Conservation (phyloP, 2,888 invertebrate genomes). For the Meteorus colon region DNA sequence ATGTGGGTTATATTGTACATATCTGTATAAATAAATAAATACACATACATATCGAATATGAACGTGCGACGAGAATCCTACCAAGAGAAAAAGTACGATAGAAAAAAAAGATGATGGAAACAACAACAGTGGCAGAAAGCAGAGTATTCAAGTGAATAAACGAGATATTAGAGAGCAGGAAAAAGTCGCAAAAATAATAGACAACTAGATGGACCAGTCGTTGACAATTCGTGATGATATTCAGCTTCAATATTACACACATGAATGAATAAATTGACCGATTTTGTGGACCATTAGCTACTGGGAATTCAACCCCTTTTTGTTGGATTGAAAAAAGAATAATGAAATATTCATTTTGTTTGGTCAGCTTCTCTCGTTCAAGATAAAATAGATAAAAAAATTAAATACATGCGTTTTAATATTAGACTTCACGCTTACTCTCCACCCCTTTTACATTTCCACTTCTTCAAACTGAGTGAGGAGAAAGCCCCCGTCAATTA, state of each 20-base stretch:
- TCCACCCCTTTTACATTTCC: slow-evolving; percentile 43
- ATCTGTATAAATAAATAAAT: slow-evolving; percentile 22
- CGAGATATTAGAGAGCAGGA: slow-evolving; percentile 55
- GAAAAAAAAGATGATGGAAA: slow-evolving; percentile 44
- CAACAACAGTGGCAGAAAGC: slow-evolving; percentile 48
- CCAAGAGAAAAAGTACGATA: background rate
- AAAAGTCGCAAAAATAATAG: slow-evolving; percentile 64
- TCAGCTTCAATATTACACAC: background rate
- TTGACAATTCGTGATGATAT: background rate
- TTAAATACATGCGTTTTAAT: slow-evolving; percentile 1
- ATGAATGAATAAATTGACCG: slow-evolving; percentile 11
- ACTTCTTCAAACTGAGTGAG: slow-evolving; percentile 9
- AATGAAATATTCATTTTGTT: slow-evolving; percentile 65
- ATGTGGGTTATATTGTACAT: background rate
- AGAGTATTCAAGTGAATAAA: slow-evolving; percentile 6
- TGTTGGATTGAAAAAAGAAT: slow-evolving; percentile 1
- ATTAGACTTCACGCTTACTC: background rate
- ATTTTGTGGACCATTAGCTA: slow-evolving; percentile 38
- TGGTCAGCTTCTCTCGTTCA: slow-evolving; percentile 58
- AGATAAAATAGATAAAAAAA: slow-evolving; percentile 18
- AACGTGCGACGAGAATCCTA: background rate
- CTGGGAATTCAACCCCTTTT: background rate
- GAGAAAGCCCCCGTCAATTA: slow-evolving; percentile 61
- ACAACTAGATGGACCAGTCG: slow-evolving; percentile 50
- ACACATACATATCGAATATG: slow-evolving; percentile 12